These are phyloP conservation scores for Pagetopsis macropterus DNA, from an alignment of 2,797 vertebrate genomes.

Conservation along the genomic window DNA sequence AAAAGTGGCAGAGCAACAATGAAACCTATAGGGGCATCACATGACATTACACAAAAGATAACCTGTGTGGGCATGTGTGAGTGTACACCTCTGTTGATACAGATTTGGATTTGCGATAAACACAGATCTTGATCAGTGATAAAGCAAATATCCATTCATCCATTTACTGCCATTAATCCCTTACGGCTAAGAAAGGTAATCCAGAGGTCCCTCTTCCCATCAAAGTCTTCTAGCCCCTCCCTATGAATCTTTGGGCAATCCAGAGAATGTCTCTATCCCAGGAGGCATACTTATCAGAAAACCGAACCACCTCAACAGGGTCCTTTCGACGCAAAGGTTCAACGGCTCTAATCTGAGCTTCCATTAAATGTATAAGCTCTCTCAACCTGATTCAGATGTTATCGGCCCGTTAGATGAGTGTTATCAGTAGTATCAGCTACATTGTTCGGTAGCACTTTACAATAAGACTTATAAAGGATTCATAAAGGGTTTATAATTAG, in stretches of 20 bases:
- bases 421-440: too few species aligned
- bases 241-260: neutral
- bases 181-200: neutral
- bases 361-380: neutral
- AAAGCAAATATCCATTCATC: slow-evolving; percentile 10
- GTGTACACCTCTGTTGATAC: slow-evolving; percentile 14
- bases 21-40: slow-evolving; percentile 43
- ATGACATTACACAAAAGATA: slow-evolving; percentile 28
- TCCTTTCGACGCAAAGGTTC: neutral
- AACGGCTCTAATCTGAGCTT: too few species aligned
- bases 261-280: too few species aligned
- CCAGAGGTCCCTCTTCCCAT: neutral
- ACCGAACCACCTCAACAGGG: neutral
- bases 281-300: neutral
- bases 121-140: neutral
- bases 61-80: slow-evolving; percentile 11
- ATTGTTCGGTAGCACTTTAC: too few species aligned
- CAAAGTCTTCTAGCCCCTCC: neutral
- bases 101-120: slow-evolving; percentile 37
- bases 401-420: too few species aligned
- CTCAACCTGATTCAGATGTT: neutral
- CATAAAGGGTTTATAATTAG: too few species aligned
- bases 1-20: slow-evolving; percentile 9
- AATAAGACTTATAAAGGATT: too few species aligned
- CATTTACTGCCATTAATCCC: neutral